Conservation (phyloP, 1,140 invertebrate species). For the Ceratosolen solmsi region DNA sequence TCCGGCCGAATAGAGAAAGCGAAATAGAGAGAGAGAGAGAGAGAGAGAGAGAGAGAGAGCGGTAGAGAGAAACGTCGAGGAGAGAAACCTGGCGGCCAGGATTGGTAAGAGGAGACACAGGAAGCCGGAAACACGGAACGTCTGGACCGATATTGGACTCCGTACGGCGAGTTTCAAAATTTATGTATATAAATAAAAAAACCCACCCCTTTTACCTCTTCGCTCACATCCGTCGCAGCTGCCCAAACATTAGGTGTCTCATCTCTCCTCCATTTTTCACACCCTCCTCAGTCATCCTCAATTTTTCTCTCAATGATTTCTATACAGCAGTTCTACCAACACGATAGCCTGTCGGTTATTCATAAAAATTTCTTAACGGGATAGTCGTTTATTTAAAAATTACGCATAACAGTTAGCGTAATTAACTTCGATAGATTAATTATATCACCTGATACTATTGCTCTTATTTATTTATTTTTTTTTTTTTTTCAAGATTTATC, state of each 20-base stretch:
- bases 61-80: background rate
- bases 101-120: slow-evolving; percentile 56
- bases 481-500: no score
- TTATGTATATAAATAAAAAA: slow-evolving; percentile 7
- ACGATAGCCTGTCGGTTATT: no score
- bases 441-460: no score
- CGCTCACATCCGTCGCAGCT: background rate
- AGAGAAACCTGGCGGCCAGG: slow-evolving; percentile 29
- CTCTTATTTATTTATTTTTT: no score
- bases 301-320: background rate
- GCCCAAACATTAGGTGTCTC: background rate
- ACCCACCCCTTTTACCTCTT: slow-evolving; percentile 15
- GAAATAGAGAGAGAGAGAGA: background rate
- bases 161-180: slow-evolving; percentile 52
- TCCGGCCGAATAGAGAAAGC: background rate
- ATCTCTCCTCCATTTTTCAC: background rate
- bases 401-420: no score
- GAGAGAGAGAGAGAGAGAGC: background rate
- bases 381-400: no score
- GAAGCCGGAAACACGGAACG: slow-evolving; percentile 67
- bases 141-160: slow-evolving; percentile 62
- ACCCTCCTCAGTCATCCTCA: no score
- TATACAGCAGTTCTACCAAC: background rate
- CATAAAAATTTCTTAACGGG: no score
- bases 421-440: no score